Evolutionary conservation across 1,140 invertebrate genomes (phyloP).

Genomic region (Drosophila santomea): DNA sequence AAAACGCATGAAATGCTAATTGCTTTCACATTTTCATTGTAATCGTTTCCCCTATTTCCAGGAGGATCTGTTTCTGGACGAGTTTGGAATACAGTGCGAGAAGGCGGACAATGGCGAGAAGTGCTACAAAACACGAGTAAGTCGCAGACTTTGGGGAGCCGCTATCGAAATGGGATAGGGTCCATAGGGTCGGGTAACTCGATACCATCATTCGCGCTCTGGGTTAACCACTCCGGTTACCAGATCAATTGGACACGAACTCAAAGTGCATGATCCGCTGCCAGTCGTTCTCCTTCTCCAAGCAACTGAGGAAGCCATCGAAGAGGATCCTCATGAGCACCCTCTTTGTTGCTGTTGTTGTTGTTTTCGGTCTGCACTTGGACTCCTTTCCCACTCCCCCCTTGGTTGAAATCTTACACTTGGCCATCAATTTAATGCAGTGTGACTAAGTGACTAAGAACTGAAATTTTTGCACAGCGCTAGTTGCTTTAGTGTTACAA

Average conservation of each 20-base stretch:
- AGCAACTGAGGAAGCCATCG: constrained; percentile 45
- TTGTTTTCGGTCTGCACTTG: background rate
- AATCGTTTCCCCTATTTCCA: constrained; percentile 45
- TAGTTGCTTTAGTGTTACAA: too few relatives aligned
- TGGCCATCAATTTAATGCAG: background rate
- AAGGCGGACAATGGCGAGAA: constrained; percentile 70
- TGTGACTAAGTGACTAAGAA: background rate
- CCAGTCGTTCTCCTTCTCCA: constrained; percentile 57
- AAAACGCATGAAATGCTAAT: constrained; percentile 3
- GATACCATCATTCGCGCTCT: background rate
- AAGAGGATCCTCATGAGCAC: constrained; percentile 30
- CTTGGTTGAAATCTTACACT: too few relatives aligned
- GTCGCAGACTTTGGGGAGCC: constrained; percentile 25
- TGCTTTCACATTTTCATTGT: constrained; percentile 30
- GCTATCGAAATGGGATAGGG: constrained; percentile 10
- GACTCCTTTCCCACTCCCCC: background rate
- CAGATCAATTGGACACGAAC: constrained; percentile 52
- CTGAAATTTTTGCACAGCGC: background rate
- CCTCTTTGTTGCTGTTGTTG: background rate
- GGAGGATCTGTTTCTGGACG: constrained; percentile 79
- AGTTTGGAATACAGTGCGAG: constrained; percentile 71
- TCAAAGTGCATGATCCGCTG: constrained; percentile 53
- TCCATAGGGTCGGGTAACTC: constrained; percentile 8
- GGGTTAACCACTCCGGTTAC: background rate
- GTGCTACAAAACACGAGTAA: constrained; percentile 77